phyloP scores from a whole-genome alignment of 2,888 invertebrate genomes.

The Petrolisthes cinctipes region DNA sequence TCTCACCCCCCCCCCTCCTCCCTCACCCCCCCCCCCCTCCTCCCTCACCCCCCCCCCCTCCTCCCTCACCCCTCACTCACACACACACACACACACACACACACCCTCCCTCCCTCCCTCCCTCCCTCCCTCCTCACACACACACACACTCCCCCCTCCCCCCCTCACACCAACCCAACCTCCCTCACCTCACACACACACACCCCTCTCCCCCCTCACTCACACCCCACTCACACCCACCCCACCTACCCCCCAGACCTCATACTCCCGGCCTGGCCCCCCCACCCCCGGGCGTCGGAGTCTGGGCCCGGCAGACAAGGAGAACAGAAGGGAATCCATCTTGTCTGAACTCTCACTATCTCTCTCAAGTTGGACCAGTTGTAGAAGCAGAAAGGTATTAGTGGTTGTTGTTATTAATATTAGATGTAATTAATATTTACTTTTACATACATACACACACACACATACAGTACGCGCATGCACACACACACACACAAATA shows the following conservation, averaged over 20 bases:
- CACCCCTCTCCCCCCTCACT: neutral
- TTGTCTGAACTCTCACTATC: neutral
- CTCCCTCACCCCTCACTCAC: neutral
- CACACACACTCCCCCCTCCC: too few species aligned
- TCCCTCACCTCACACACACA: neutral
- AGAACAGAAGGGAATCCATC: constrained; percentile 45
- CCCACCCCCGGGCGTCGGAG: constrained; percentile 62
- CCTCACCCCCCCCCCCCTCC: constrained; percentile 3
- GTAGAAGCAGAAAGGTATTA: constrained; percentile 28
- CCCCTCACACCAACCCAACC: neutral
- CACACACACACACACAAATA: too few species aligned
- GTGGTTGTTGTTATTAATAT: neutral
- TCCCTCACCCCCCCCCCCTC: neutral
- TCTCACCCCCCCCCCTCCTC: neutral
- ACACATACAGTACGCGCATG: too few species aligned
- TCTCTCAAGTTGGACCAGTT: neutral
- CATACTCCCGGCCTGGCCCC: constrained; percentile 62
- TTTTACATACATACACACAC: too few species aligned
- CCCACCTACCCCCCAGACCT: constrained; percentile 42
- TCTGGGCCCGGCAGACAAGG: constrained; percentile 47
- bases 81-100: neutral
- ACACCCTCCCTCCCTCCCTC: neutral
- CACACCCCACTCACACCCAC: neutral
- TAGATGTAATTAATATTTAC: too few species aligned
- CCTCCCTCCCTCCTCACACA: neutral